Conservation (phyloP, 2,888 invertebrate species). For the Tinea pellionella region DNA sequence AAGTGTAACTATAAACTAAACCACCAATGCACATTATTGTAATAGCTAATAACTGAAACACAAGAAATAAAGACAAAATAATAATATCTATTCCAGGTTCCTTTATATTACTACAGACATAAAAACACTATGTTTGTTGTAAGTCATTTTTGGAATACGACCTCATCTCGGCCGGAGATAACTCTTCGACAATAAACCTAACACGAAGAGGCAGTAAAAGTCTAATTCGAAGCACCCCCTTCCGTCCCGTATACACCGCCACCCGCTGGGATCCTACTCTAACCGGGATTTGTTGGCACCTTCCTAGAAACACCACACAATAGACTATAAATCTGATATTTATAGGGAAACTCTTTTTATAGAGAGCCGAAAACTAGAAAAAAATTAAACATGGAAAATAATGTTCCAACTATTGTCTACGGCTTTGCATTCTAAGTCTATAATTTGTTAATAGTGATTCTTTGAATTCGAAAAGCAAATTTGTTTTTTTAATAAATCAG, state of each 20-base stretch:
- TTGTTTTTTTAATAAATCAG: no score
- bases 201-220: constrained; percentile 66
- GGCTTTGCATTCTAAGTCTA: background rate
- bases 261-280: constrained; percentile 17
- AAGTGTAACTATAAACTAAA: no score
- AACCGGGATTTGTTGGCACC: constrained; percentile 13
- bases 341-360: constrained; percentile 10
- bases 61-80: constrained; percentile 14
- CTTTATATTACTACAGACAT: constrained; percentile 53
- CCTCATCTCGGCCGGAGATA: constrained; percentile 61
- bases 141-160: constrained; percentile 63
- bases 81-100: constrained; percentile 9
- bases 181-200: constrained; percentile 62
- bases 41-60: background rate
- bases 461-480: no score
- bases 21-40: no score
- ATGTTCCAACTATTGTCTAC: background rate
- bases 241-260: constrained; percentile 22
- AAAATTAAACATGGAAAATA: background rate
- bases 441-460: no score
- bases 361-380: background rate
- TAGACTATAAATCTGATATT: constrained; percentile 12
- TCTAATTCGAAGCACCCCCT: constrained; percentile 51
- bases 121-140: constrained; percentile 55
- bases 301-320: constrained; percentile 12